Conservation (phyloP, 2,113 vertebrate species). For the Rhabdornis inornatus region DNA sequence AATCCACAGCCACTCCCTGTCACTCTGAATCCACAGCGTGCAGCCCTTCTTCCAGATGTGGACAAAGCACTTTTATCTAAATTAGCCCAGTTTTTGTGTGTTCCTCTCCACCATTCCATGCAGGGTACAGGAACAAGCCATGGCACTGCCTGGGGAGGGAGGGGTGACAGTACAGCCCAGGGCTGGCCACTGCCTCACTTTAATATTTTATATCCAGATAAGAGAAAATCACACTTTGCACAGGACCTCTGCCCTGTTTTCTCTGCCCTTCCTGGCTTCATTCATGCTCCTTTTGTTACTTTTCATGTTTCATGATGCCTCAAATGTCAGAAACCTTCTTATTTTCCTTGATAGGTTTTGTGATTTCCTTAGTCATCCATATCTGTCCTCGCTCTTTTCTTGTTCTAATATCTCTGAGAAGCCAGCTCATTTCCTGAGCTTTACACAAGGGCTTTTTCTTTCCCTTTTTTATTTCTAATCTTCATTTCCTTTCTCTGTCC, state of each 20-base stretch:
- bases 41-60: not conserved
- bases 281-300: not conserved
- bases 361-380: slow-evolving; percentile 43
- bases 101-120: rapidly evolving
- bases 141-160: not conserved
- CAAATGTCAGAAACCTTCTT: slow-evolving; percentile 8
- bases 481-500: slow-evolving; percentile 42
- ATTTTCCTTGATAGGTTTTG: not conserved
- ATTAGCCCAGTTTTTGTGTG: rapidly evolving
- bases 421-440: slow-evolving; percentile 62
- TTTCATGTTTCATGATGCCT: not conserved
- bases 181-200: not conserved
- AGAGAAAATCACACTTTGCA: not conserved
- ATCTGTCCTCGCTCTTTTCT: slow-evolving; percentile 1
- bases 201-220: not conserved
- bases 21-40: not conserved
- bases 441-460: not conserved
- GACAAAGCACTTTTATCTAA: not conserved
- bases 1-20: not conserved
- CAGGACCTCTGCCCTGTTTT: not conserved
- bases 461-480: slow-evolving; percentile 21
- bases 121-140: not conserved
- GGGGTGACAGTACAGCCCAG: not conserved
- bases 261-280: not conserved
- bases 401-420: slow-evolving; percentile 11